These are phyloP conservation scores for Cryptus viduatorius DNA, from an alignment of 2,888 invertebrate genomes.

Conservation along the genomic window DNA sequence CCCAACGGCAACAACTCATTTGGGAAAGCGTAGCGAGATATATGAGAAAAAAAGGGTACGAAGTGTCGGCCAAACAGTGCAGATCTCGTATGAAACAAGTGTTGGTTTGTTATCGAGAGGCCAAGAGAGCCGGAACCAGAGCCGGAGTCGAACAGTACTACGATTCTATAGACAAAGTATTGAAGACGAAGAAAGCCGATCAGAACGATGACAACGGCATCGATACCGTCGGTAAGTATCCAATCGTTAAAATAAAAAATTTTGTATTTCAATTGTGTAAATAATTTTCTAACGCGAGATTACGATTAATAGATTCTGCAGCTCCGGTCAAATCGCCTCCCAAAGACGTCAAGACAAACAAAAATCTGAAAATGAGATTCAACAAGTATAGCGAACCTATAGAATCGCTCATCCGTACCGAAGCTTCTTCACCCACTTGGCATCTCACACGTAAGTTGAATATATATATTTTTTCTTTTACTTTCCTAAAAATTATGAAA, in stretches of 20 bases:
- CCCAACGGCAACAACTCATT: slow-evolving; percentile 80
- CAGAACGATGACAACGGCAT: slow-evolving; percentile 74
- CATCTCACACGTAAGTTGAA: slow-evolving; percentile 75
- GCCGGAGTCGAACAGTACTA: slow-evolving; percentile 83
- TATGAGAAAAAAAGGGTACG: slow-evolving; percentile 83
- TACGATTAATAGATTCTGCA: slow-evolving; percentile 74
- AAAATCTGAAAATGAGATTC: slow-evolving; percentile 81
- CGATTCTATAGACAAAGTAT: slow-evolving; percentile 81
- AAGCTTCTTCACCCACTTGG: slow-evolving; percentile 82
- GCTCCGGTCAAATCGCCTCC: slow-evolving; percentile 80
- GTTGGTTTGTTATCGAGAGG: slow-evolving; percentile 83
- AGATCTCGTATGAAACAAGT: slow-evolving; percentile 84
- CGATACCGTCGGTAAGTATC: slow-evolving; percentile 82
- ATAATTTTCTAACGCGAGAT: not conserved
- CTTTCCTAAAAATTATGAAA: too few relatives aligned
- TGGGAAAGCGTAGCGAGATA: slow-evolving; percentile 84
- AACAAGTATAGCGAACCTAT: slow-evolving; percentile 80
- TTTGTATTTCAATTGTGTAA: not conserved
- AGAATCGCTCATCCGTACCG: slow-evolving; percentile 78
- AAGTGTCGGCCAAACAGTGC: slow-evolving; percentile 82
- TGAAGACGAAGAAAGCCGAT: slow-evolving; percentile 76
- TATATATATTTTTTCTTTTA: not conserved
- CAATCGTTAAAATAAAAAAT: not conserved
- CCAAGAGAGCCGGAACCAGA: slow-evolving; percentile 80
- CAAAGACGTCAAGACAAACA: slow-evolving; percentile 82